Percentiles rank a stretch among this genome's conserved stretches.
phyloP scores from a whole-genome alignment of 37 sponge, comb jelly and placozoan genomes.

The Spongilla lacustris region DNA sequence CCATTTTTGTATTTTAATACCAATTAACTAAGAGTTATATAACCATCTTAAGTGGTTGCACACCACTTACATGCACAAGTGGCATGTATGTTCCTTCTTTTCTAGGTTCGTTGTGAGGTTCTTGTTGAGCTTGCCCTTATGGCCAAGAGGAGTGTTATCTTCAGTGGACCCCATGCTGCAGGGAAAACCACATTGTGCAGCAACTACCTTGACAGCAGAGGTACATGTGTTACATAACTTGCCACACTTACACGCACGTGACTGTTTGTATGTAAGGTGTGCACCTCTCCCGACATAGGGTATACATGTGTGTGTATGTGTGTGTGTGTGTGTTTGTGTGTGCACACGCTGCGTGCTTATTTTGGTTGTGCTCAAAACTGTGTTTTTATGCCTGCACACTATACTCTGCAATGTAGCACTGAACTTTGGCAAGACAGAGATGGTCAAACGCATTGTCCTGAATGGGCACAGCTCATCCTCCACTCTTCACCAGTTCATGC shows the following conservation, averaged over 20 bases:
- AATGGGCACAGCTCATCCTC: conserved; percentile 38
- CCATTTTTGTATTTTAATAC: too few relatives aligned
- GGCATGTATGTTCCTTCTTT: too few relatives aligned
- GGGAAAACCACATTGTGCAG: conserved; percentile 62
- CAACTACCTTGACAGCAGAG: conserved; percentile 75
- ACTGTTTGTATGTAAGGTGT: neutral
- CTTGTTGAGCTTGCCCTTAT: conserved; percentile 62
- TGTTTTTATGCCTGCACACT: neutral
- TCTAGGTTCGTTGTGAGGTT: conserved; percentile 61
- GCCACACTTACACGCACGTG: too few relatives aligned
- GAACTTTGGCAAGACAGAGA: conserved; percentile 47
- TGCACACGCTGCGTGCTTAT: too few relatives aligned
- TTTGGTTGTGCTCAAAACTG: too few relatives aligned
- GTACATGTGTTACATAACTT: conserved; percentile 33
- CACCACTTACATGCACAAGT: too few relatives aligned
- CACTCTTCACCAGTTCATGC: conserved; percentile 66
- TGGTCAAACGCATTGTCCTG: conserved; percentile 49
- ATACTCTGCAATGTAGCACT: conserved; percentile 40
- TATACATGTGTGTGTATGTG: neutral
- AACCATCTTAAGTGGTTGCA: too few relatives aligned
- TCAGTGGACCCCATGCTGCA: conserved; percentile 55
- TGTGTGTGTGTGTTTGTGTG: neutral
- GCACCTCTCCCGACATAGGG: neutral
- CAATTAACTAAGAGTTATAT: too few relatives aligned
- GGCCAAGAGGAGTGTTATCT: conserved; percentile 45